Conservation (phyloP, 2,888 invertebrate species). For the Noctuana brunneofusca region DNA sequence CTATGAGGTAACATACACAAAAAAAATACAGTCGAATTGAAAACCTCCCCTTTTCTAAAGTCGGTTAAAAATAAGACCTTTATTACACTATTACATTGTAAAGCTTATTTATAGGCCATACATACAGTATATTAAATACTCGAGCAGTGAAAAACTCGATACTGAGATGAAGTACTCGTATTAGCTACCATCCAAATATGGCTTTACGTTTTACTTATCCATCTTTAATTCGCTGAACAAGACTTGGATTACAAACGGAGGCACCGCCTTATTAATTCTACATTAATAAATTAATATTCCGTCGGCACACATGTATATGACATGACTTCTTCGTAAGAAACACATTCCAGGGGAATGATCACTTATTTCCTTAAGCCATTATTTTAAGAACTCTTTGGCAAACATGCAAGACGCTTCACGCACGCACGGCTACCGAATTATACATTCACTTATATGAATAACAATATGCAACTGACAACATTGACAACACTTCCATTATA, state of each 20-base stretch:
- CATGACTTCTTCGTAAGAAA: constrained; percentile 35
- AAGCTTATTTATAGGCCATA: not conserved
- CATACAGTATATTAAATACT: constrained; percentile 1
- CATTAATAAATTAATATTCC: constrained; percentile 33
- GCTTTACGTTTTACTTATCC: constrained; percentile 3
- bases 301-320: constrained; percentile 23
- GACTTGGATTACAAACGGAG: constrained; percentile 19
- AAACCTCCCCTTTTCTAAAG: too few relatives aligned
- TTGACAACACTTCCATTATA: constrained; percentile 20
- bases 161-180: not conserved
- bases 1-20: too few relatives aligned
- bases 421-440: constrained; percentile 31
- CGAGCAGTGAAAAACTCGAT: not conserved
- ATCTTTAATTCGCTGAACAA: not conserved
- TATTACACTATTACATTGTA: not conserved
- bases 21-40: too few relatives aligned
- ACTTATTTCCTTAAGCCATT: constrained; percentile 33
- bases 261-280: constrained; percentile 25
- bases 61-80: not conserved
- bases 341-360: constrained; percentile 31
- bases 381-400: constrained; percentile 35
- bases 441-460: constrained; percentile 33
- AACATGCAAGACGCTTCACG: constrained; percentile 30
- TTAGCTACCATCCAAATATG: constrained; percentile 14
- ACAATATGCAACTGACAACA: constrained; percentile 30